Conservation (phyloP, 2,113 vertebrate species). For the Lonchura striata region DNA sequence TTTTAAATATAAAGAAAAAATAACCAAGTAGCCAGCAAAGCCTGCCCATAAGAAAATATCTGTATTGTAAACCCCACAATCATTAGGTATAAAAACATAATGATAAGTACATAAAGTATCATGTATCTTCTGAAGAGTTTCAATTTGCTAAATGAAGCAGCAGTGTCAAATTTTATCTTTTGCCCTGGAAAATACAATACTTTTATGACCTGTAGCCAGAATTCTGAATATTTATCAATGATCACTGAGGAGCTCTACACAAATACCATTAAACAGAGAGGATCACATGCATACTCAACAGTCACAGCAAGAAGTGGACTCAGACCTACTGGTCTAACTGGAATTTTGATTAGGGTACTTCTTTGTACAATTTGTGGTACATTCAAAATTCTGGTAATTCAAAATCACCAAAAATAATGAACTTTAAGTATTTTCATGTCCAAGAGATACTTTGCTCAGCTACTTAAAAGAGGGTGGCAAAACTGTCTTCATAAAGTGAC, state of each 20-base stretch:
- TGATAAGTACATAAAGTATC: not conserved
- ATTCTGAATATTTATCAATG: not conserved
- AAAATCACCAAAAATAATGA: too few species aligned
- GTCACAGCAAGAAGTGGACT: not conserved
- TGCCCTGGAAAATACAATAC: not conserved
- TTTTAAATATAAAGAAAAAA: not conserved
- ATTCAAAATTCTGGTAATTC: too few species aligned
- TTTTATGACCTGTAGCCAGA: not conserved
- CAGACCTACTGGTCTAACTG: not conserved
- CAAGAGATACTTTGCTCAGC: not conserved
- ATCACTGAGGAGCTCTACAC: not conserved
- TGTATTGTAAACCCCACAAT: not conserved
- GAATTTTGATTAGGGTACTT: not conserved
- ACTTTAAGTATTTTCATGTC: too few species aligned
- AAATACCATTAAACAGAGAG: not conserved
- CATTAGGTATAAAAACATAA: not conserved
- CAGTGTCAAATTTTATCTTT: not conserved
- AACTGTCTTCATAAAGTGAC: not conserved
- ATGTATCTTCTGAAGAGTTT: not conserved
- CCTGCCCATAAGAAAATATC: not conserved
- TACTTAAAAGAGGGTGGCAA: not conserved
- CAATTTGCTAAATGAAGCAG: not conserved
- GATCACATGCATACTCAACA: fast-evolving
- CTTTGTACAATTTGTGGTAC: too few species aligned
- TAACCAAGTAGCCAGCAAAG: not conserved